These are phyloP conservation scores for Festucalex cinctus DNA, from an alignment of 2,113 vertebrate genomes.

Conservation along the genomic window DNA sequence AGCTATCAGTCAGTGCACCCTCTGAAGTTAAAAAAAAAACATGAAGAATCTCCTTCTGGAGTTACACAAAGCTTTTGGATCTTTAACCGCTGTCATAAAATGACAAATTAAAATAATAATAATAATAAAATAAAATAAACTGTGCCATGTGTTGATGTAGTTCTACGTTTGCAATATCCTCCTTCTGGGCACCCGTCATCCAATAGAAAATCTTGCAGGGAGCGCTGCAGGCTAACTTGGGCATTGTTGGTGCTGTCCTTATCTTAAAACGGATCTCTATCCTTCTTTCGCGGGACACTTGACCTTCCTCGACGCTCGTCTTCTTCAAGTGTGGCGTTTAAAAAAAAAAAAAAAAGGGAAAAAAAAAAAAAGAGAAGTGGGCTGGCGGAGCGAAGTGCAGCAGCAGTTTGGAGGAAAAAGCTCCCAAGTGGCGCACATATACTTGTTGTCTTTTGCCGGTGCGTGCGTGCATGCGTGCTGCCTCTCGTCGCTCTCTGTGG, in stretches of 20 bases:
- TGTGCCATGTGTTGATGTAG: background rate
- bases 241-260: conserved; percentile 29
- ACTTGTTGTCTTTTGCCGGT: conserved; percentile 33
- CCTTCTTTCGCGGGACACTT: conserved; percentile 57
- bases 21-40: background rate
- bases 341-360: conserved; percentile 20
- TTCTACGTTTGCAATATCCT: background rate
- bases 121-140: background rate
- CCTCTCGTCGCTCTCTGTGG: conserved; percentile 39
- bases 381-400: conserved; percentile 69
- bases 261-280: conserved; percentile 63
- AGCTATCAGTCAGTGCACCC: too few relatives aligned
- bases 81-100: background rate
- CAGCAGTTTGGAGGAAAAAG: conserved; percentile 62
- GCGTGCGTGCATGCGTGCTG: conserved; percentile 5
- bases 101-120: too few relatives aligned
- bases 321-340: conserved; percentile 67
- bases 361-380: conserved; percentile 47
- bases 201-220: background rate
- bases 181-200: background rate
- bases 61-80: background rate
- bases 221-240: background rate
- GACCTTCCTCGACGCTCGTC: conserved; percentile 55
- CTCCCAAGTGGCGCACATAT: conserved; percentile 41
- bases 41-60: background rate